Percentiles rank a stretch among this genome's conserved stretches.
Evolutionary conservation across 2,113 vertebrate genomes (phyloP).

Genomic region (Tringa solitaria): DNA sequence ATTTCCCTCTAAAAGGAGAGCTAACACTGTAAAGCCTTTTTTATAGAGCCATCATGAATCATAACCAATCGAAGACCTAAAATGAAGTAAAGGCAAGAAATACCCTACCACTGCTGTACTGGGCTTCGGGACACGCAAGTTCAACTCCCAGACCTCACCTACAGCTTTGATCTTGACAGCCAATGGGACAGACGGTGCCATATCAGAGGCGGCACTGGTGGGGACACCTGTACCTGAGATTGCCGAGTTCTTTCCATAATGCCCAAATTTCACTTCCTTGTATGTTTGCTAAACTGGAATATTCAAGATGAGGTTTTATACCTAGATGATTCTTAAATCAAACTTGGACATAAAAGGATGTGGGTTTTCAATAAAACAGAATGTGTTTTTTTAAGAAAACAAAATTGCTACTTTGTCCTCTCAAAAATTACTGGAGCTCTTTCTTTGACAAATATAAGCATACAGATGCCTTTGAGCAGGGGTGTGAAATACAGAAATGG

Average conservation of each 20-base stretch:
- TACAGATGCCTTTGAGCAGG: not conserved
- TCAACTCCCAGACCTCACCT: not conserved
- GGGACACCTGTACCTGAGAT: not conserved
- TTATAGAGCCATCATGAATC: not conserved
- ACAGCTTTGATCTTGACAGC: not conserved
- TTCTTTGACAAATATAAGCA: not conserved
- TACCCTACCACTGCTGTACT: not conserved
- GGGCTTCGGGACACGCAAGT: not conserved
- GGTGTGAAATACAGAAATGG: not conserved
- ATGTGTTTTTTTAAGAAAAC: not conserved
- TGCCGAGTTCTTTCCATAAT: not conserved
- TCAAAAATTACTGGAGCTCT: not conserved
- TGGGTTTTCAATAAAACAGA: not conserved
- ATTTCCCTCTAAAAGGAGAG: not conserved
- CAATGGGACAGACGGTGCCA: accelerated
- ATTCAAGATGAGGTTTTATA: not conserved
- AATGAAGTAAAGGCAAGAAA: not conserved
- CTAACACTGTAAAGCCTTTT: not conserved
- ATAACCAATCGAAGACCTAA: not conserved
- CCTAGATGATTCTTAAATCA: not conserved
- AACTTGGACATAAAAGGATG: not conserved
- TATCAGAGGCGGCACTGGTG: not conserved
- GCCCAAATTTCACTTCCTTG: not conserved
- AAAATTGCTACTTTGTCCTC: not conserved
- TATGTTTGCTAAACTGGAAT: not conserved